Evolutionary conservation across 2,797 vertebrate species (phyloP).

Genomic region (Chelidonichthys spinosus): DNA sequence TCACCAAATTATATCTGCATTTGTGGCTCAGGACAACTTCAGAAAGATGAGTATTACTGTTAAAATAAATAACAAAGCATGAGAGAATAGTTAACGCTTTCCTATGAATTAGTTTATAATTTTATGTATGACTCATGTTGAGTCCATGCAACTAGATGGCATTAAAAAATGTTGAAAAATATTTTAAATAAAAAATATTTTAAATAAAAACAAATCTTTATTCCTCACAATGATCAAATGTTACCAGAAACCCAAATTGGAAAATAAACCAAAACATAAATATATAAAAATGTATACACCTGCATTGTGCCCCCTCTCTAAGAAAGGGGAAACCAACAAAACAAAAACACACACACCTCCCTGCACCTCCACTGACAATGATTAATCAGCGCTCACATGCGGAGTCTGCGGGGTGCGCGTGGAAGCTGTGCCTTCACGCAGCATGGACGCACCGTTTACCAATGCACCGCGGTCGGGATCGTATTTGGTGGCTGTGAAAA

Average conservation of each 20-base stretch:
- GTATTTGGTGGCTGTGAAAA: slow-evolving; percentile 75
- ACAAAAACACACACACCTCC: not conserved
- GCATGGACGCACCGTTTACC: slow-evolving; percentile 51
- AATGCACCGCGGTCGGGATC: slow-evolving; percentile 45
- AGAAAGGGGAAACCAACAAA: not conserved
- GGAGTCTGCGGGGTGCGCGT: slow-evolving; percentile 41
- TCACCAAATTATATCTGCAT: slow-evolving; percentile 45
- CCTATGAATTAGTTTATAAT: not conserved
- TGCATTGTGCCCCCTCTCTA: not conserved
- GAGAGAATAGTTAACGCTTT: not conserved
- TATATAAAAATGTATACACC: not conserved
- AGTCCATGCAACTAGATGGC: not conserved
- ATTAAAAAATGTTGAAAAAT: not conserved
- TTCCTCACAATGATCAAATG: not conserved
- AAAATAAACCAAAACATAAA: not conserved
- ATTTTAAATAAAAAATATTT: not conserved
- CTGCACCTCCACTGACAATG: slow-evolving; percentile 65
- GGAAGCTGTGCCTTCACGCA: slow-evolving; percentile 44
- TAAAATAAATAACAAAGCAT: not conserved
- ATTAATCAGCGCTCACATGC: slow-evolving; percentile 71
- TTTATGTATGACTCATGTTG: not conserved
- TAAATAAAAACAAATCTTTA: not conserved
- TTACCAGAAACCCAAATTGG: not conserved
- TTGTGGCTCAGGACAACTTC: slow-evolving; percentile 27
- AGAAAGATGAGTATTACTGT: not conserved